A percentile compares a stretch with the other conserved stretches of the same genome.
These are phyloP conservation scores for Neoarius graeffei DNA, from an alignment of 2,113 vertebrate species.

Conservation along the genomic window DNA sequence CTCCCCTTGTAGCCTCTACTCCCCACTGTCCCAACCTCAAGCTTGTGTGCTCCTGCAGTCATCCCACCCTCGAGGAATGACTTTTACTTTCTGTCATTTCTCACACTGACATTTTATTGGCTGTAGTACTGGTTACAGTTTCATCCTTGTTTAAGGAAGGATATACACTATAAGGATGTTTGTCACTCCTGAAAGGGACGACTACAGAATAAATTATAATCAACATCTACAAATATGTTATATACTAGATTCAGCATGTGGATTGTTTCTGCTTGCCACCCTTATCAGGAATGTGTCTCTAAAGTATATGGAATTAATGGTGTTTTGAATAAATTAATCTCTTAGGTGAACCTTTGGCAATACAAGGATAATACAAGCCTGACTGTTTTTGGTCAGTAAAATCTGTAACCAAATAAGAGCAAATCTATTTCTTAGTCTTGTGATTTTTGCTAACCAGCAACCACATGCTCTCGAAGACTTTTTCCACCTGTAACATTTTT, in stretches of 20 bases:
- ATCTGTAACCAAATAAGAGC: neutral
- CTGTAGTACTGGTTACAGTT: constrained; percentile 52
- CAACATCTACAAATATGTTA: constrained; percentile 4
- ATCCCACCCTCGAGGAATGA: constrained; percentile 31
- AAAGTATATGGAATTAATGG: neutral
- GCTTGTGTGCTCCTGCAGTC: constrained; percentile 20
- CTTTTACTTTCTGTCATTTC: constrained; percentile 59
- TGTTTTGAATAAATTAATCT: neutral
- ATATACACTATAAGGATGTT: constrained; percentile 38
- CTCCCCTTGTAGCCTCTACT: constrained; percentile 5
- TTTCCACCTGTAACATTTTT: too few relatives aligned
- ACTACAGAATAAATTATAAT: constrained; percentile 47
- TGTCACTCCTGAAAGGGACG: constrained; percentile 55
- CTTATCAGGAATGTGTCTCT: neutral
- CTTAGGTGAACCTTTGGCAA: neutral
- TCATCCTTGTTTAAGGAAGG: constrained; percentile 58
- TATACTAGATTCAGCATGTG: neutral
- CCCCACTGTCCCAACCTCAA: constrained; percentile 10
- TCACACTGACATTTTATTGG: constrained; percentile 66
- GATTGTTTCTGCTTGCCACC: neutral
- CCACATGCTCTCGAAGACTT: neutral
- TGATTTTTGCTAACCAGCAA: neutral
- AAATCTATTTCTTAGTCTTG: neutral
- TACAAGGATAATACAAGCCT: neutral
- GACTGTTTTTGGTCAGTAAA: neutral